Evolutionary conservation across 2,888 invertebrate genomes (phyloP), one percentile per base, ranked within the genome.

Genomic region (Drosophila aldrichi): DNA sequence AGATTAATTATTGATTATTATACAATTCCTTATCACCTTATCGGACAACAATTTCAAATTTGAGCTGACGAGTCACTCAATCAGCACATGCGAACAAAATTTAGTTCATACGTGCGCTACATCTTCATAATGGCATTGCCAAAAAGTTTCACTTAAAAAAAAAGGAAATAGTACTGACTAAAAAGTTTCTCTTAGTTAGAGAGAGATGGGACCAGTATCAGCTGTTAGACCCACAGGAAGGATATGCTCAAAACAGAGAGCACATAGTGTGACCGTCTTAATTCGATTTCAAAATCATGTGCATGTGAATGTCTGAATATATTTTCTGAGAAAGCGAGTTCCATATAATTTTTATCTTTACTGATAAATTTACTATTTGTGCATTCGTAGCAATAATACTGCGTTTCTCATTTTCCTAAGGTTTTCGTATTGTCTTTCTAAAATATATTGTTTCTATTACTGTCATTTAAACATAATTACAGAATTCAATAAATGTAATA

Each of bases 21-120:
- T 74, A 63, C 68, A 88, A 63, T 80, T 61, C 48, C 77, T 86
- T 88, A 83, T 83, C 89, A 75, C 34, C 65, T 72, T 81, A 83
- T 81, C 78, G 81, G 58, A 22, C 54, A 68, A 66, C n/a, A 40
- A 54, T 63, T 55, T 65, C 40, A n/a, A 34, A 43, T 49, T 29
- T 29, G 8, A 36, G 44, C 36, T 77, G 77, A 80, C 70, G 48
- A 69, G 77, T 46, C 48, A 36, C 3, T 3, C 20, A 43, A 52
- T 34, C 41, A 46, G 43, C 43, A 58, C 57, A 51, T 10, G 40
- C 61, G n/a, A 57, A 41, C 32, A 56, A 34, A 46, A 55, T 40
- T 49, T 6, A 49, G 12, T 49, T 29, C 8, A 1, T n/a, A 18
- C 29, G 18, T 41, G 16, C 52, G 57, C 41, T 43, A 43, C 9